Evolutionary conservation across 2,797 vertebrate genomes (phyloP).

Genomic region (Octomys mimax): DNA sequence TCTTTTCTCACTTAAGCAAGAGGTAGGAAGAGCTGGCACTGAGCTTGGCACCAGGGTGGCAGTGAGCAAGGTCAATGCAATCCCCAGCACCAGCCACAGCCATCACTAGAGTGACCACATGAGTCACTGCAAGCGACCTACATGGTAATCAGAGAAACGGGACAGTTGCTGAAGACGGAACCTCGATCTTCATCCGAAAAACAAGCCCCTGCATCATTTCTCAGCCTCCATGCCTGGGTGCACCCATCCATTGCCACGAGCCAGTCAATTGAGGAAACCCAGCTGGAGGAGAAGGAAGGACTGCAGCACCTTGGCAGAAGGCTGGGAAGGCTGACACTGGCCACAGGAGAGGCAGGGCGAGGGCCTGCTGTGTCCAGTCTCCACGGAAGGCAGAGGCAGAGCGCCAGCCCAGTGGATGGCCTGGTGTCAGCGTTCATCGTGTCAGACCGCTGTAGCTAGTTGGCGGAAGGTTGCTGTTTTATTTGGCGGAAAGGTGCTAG

Average conservation of each 20-base stretch:
- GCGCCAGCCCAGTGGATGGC: background rate
- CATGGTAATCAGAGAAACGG: background rate
- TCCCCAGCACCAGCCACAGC: rapidly evolving
- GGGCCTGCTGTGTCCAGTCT: background rate
- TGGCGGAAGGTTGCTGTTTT: background rate
- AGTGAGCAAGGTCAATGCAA: background rate
- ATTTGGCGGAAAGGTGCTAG: background rate
- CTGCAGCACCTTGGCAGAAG: background rate
- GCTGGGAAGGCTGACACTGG: background rate
- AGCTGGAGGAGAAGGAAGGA: background rate
- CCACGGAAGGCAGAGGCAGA: background rate
- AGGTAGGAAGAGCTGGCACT: background rate
- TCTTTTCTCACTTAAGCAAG: conserved; percentile 1
- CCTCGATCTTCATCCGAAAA: background rate
- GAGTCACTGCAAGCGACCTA: background rate
- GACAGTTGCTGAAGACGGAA: background rate
- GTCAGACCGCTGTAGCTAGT: background rate
- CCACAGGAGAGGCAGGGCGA: background rate
- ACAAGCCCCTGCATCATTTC: background rate
- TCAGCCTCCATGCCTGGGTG: background rate
- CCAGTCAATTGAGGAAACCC: background rate
- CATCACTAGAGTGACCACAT: background rate
- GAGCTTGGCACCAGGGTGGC: background rate
- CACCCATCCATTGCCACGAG: background rate
- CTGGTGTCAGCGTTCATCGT: rapidly evolving